phyloP scores from a whole-genome alignment of 2,113 vertebrate genomes.

The Rhinolophus ferrumequinum region DNA sequence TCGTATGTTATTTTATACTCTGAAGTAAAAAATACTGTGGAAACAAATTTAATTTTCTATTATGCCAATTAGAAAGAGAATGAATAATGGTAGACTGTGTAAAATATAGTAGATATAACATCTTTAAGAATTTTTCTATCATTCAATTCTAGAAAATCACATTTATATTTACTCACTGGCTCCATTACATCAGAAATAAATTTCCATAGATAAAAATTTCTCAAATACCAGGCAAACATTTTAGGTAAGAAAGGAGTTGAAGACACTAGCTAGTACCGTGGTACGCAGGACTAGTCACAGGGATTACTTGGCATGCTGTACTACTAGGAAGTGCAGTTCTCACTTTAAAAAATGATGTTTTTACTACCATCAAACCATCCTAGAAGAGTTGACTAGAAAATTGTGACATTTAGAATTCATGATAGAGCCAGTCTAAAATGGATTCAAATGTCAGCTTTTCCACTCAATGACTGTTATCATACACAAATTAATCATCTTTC shows the following conservation, averaged over 20 bases:
- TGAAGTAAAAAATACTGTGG: background rate
- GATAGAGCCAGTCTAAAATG: background rate
- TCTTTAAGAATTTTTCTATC: constrained; percentile 1
- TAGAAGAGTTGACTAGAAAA: background rate
- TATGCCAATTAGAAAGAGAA: constrained; percentile 2
- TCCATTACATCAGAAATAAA: background rate
- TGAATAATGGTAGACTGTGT: background rate
- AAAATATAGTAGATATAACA: background rate
- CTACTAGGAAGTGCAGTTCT: background rate
- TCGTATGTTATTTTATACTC: background rate
- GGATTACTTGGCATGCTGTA: background rate
- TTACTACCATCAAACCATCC: background rate
- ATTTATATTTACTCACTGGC: constrained; percentile 4
- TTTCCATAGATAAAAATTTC: constrained; percentile 2
- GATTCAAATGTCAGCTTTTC: background rate
- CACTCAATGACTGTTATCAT: background rate
- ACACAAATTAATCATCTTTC: background rate
- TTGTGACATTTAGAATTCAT: background rate
- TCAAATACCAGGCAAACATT: background rate
- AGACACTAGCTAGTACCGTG: background rate
- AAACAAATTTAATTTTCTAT: constrained; percentile 31
- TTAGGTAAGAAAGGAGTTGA: background rate
- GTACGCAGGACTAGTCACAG: background rate
- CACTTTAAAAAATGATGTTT: background rate
- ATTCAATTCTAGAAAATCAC: constrained; percentile 2